phyloP scores from a whole-genome alignment of 2,888 invertebrate genomes.

The Standfussiana lucernea region DNA sequence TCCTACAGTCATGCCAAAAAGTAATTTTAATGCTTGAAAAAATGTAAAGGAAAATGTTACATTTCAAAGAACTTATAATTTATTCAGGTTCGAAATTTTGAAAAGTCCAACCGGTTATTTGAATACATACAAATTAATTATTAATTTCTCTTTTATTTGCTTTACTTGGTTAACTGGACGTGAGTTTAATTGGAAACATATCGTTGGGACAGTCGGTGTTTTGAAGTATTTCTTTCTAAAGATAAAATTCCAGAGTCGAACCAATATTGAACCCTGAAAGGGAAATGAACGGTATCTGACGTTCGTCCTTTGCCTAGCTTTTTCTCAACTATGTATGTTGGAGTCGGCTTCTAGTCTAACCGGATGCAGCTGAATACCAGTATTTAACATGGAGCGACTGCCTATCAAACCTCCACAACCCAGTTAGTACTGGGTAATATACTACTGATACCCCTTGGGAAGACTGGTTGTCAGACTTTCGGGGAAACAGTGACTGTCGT shows the following conservation, averaged over 20 bases:
- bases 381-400: too few relatives aligned
- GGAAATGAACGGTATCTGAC: too few relatives aligned
- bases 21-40: neutral
- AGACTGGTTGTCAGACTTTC: too few relatives aligned
- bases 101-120: slow-evolving; percentile 13
- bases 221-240: neutral
- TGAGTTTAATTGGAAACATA: slow-evolving; percentile 30
- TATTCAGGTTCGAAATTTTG: slow-evolving; percentile 1
- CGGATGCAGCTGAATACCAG: too few relatives aligned
- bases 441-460: too few relatives aligned
- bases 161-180: neutral
- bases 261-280: neutral
- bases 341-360: too few relatives aligned
- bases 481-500: too few relatives aligned
- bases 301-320: too few relatives aligned
- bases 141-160: slow-evolving; percentile 17
- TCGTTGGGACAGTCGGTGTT: slow-evolving; percentile 1
- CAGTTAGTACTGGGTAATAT: too few relatives aligned
- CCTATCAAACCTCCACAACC: too few relatives aligned
- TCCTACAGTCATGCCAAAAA: neutral
- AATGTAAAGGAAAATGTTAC: neutral
- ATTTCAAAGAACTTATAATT: neutral
- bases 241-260: slow-evolving; percentile 10
- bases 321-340: too few relatives aligned
- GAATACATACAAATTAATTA: neutral